These are phyloP conservation scores for Agrochola macilenta DNA, from an alignment of 2,888 invertebrate species.

Conservation along the genomic window DNA sequence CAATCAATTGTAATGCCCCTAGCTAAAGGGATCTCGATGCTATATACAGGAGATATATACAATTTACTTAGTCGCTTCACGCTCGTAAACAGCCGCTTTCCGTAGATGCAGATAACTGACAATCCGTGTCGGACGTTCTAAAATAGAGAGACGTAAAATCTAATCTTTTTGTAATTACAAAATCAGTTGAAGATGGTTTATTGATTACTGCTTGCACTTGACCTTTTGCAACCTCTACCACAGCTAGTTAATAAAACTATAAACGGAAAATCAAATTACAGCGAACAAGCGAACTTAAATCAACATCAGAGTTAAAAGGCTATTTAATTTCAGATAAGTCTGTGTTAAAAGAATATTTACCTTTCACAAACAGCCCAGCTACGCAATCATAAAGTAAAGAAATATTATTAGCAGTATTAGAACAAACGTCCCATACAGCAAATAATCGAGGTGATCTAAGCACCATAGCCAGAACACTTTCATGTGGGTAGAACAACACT, in stretches of 20 bases:
- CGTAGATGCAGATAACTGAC: neutral
- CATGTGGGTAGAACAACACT: conserved; percentile 50
- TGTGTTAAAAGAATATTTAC: conserved; percentile 51
- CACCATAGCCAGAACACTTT: conserved; percentile 71
- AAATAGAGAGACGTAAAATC: neutral
- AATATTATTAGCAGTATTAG: conserved; percentile 75
- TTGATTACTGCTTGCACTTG: neutral
- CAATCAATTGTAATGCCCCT: neutral
- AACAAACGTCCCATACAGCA: conserved; percentile 75
- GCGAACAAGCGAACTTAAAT: conserved; percentile 22
- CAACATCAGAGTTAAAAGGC: conserved; percentile 11
- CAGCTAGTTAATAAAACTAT: neutral
- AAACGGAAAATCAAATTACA: conserved; percentile 18
- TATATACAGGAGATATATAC: neutral
- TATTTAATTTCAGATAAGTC: conserved; percentile 43
- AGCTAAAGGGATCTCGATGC: neutral
- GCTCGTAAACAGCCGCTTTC: neutral
- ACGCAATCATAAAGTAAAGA: conserved; percentile 75
- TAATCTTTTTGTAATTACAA: neutral
- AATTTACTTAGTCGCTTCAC: neutral
- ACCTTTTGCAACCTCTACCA: neutral
- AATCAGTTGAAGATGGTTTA: neutral
- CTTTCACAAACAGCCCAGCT: conserved; percentile 48
- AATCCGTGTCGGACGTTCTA: neutral
- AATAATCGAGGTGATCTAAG: conserved; percentile 77